Conservation (phyloP, 1,140 invertebrate species). For the Pteromalus puparum region DNA sequence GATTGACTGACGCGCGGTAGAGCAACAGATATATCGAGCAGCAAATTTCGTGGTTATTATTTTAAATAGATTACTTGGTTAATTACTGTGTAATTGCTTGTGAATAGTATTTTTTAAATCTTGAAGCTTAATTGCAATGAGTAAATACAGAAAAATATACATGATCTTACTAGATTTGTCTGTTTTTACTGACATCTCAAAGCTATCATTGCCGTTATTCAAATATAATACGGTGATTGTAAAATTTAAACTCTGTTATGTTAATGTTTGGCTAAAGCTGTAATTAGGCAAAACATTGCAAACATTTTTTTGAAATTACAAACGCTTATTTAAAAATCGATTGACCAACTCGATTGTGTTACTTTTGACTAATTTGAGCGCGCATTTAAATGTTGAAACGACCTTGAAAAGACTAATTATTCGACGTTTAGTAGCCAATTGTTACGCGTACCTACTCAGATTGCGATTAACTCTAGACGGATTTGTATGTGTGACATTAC, state of each 20-base stretch:
- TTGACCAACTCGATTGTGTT: not conserved
- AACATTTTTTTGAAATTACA: no score
- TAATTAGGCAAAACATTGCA: no score
- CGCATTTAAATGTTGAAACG: not conserved
- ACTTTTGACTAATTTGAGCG: not conserved
- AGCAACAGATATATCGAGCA: not conserved
- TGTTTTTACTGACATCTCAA: no score
- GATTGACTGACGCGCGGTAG: not conserved
- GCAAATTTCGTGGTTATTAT: not conserved
- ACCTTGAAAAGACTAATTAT: conserved; percentile 41
- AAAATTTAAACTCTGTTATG: no score
- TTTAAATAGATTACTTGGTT: not conserved
- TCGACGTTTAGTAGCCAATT: conserved; percentile 5
- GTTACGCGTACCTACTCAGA: conserved; percentile 23
- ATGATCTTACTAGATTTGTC: no score
- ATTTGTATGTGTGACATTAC: conserved; percentile 23
- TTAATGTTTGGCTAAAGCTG: no score
- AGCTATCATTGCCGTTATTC: no score
- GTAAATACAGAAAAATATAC: no score
- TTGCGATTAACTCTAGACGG: conserved; percentile 13
- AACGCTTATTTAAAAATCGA: not conserved
- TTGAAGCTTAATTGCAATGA: no score
- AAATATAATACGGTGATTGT: no score
- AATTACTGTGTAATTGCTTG: no score
- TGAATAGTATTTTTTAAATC: no score